phyloP scores from a whole-genome alignment of 2,113 vertebrate genomes.

The Coturnix japonica region DNA sequence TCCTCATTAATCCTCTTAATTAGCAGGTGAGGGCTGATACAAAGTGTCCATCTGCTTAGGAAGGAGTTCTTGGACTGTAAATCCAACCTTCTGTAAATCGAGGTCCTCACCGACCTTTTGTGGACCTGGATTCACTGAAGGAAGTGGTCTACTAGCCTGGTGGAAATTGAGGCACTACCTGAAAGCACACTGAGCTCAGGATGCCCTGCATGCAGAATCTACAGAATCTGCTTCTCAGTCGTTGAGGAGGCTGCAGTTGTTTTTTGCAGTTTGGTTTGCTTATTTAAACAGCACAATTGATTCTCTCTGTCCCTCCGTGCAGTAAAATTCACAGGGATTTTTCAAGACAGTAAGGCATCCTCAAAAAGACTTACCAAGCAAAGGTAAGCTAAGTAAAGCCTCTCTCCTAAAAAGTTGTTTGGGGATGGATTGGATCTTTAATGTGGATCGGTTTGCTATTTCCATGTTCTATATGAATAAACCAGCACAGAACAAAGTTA shows the following conservation, averaged over 20 bases:
- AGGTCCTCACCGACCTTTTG: background rate
- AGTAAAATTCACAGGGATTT: conserved; percentile 6
- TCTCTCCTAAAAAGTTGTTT: background rate
- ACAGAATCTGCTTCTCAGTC: background rate
- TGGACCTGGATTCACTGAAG: background rate
- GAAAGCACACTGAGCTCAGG: background rate
- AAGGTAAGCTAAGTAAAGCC: conserved; percentile 8
- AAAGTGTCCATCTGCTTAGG: background rate
- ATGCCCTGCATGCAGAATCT: background rate
- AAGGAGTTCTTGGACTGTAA: conserved; percentile 6
- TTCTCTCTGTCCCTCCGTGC: background rate
- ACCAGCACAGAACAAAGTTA: background rate
- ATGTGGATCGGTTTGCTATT: background rate
- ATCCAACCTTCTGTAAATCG: background rate
- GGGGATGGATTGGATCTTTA: background rate
- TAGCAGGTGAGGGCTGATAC: background rate
- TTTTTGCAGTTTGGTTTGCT: background rate
- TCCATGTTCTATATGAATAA: conserved; percentile 14
- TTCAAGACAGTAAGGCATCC: conserved; percentile 13
- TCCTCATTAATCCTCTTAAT: conserved; percentile 37
- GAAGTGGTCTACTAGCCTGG: fast-evolving
- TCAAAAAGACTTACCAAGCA: conserved; percentile 4
- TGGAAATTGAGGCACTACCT: background rate
- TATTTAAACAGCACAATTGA: background rate
- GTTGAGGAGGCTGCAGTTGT: background rate